Evolutionary conservation across 2,113 vertebrate species (phyloP).

Genomic region (Menura novaehollandiae): DNA sequence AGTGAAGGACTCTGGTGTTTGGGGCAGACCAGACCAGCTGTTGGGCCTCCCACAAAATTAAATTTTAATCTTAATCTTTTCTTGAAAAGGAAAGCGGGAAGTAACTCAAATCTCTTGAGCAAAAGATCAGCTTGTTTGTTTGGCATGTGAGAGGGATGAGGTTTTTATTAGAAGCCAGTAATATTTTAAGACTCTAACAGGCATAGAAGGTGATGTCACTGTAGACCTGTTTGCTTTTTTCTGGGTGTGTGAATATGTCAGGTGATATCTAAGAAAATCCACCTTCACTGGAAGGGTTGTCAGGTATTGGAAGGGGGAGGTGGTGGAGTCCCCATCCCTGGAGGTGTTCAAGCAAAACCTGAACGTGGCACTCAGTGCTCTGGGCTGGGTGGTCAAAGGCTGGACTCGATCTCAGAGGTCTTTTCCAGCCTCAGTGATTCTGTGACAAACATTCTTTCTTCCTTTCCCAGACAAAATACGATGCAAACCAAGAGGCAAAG

Average conservation of each 20-base stretch:
- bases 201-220: not conserved
- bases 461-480: constrained; percentile 81
- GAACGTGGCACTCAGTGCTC: not conserved
- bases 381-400: not conserved
- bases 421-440: not conserved
- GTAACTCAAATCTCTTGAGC: not conserved
- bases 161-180: not conserved
- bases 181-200: not conserved
- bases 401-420: not conserved
- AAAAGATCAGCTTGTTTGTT: not conserved
- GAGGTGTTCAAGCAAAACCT: not conserved
- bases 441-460: not conserved
- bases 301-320: not conserved
- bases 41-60: not conserved
- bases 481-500: constrained; percentile 84
- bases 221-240: not conserved
- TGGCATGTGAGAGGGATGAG: not conserved
- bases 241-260: accelerated
- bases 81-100: not conserved
- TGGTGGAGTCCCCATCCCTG: not conserved
- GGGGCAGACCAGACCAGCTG: not conserved
- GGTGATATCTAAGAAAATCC: not conserved
- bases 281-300: too few relatives aligned
- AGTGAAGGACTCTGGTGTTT: accelerated
- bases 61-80: not conserved